Percentiles rank a stretch among this genome's conserved stretches.
Conservation (phyloP, 2,113 vertebrate species). For the Sterrhoptilus dennistouni region DNA sequence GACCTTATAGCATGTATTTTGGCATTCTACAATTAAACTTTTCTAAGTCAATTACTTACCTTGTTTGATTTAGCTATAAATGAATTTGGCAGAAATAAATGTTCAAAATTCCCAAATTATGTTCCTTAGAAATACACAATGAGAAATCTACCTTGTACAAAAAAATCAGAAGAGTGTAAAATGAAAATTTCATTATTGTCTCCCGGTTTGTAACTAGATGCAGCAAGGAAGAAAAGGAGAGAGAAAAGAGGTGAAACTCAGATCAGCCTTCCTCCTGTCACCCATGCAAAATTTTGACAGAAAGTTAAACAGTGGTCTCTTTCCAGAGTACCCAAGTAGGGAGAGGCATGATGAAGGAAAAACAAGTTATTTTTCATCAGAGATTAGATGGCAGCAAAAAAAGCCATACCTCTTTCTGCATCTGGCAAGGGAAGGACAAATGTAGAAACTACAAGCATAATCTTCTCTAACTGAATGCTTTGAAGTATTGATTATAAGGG, state of each 20-base stretch:
- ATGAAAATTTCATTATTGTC: not conserved
- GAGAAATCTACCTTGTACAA: not conserved
- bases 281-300: not conserved
- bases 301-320: not conserved
- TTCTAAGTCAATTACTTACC: not conserved
- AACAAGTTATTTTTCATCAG: not conserved
- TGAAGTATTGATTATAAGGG: not conserved
- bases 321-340: not conserved
- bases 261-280: not conserved
- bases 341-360: not conserved
- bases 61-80: not conserved
- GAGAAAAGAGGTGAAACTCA: not conserved
- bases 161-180: not conserved
- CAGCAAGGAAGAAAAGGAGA: not conserved
- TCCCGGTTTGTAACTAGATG: not conserved
- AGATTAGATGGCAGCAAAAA: not conserved
- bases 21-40: not conserved
- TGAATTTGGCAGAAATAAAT: accelerated
- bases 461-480: not conserved
- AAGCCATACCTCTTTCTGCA: not conserved
- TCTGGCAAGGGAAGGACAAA: not conserved
- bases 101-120: not conserved
- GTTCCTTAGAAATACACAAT: not conserved
- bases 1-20: not conserved
- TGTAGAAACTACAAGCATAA: not conserved